These are phyloP conservation scores for Lates calcarifer DNA, from an alignment of 2,113 vertebrate genomes.

Conservation along the genomic window DNA sequence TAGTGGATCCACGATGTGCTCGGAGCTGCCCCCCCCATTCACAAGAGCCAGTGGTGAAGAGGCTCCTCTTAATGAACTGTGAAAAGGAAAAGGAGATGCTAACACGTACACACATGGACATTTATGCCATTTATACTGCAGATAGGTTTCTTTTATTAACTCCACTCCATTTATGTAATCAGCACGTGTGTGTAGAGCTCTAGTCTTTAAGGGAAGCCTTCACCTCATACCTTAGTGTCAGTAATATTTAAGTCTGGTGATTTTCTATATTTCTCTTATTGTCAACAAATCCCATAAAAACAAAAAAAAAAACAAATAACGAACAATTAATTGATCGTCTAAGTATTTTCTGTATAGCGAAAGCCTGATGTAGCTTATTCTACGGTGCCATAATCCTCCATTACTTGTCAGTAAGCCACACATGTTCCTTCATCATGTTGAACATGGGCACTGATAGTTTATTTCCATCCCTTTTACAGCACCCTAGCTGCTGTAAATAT, in stretches of 20 bases:
- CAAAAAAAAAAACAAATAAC: constrained; percentile 20
- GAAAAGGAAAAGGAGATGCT: constrained; percentile 55
- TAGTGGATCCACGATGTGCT: constrained; percentile 68
- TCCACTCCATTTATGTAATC: neutral
- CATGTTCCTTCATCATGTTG: no score
- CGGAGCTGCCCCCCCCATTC: constrained; percentile 49
- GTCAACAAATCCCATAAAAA: constrained; percentile 1
- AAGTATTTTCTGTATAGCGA: neutral
- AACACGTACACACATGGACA: constrained; percentile 15
- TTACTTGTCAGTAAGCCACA: neutral
- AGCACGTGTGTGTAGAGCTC: neutral
- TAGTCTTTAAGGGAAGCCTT: neutral
- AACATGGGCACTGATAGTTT: no score
- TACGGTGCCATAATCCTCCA: neutral
- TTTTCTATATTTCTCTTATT: neutral
- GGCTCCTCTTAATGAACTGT: constrained; percentile 68
- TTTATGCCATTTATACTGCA: constrained; percentile 30
- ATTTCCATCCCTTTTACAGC: no score
- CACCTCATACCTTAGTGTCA: neutral
- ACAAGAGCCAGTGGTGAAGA: constrained; percentile 63
- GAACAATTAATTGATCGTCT: neutral
- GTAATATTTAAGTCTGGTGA: neutral
- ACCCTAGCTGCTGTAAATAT: no score
- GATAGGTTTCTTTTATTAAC: constrained; percentile 3
- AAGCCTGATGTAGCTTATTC: neutral